A percentile compares a stretch with the other conserved stretches of the same genome.
These are phyloP conservation scores for Corythaixoides concolor DNA, from an alignment of 2,113 vertebrate species.

Conservation along the genomic window DNA sequence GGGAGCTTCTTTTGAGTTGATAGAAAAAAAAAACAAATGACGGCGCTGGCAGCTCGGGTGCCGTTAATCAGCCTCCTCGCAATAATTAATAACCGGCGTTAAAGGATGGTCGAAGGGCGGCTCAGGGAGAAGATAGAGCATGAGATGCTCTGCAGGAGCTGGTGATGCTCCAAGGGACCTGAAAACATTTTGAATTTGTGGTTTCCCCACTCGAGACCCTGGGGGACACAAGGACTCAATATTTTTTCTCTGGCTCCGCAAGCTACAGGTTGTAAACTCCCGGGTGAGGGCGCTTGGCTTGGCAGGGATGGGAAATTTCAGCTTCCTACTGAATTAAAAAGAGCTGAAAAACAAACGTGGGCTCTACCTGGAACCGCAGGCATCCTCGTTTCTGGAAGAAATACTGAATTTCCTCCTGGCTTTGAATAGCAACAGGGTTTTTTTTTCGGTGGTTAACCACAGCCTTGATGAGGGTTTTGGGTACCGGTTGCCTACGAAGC, in stretches of 20 bases:
- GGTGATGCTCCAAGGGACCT: no score
- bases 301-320: neutral
- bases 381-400: neutral
- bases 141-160: neutral
- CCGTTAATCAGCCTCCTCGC: neutral
- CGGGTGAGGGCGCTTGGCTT: neutral
- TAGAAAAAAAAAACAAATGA: slow-evolving; percentile 49
- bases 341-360: neutral
- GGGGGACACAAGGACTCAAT: neutral
- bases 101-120: neutral
- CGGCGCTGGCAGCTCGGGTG: neutral
- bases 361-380: neutral
- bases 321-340: neutral
- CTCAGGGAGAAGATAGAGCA: neutral
- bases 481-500: neutral
- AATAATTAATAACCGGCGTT: neutral
- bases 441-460: neutral
- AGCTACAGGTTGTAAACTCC: neutral
- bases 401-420: neutral
- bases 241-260: fast-evolving
- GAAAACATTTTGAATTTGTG: neutral
- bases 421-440: neutral
- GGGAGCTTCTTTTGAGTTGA: neutral
- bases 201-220: neutral
- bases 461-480: neutral